Base-by-base conservation (phyloP, 2,113 vertebrate species). In the Murina feae region DNA sequence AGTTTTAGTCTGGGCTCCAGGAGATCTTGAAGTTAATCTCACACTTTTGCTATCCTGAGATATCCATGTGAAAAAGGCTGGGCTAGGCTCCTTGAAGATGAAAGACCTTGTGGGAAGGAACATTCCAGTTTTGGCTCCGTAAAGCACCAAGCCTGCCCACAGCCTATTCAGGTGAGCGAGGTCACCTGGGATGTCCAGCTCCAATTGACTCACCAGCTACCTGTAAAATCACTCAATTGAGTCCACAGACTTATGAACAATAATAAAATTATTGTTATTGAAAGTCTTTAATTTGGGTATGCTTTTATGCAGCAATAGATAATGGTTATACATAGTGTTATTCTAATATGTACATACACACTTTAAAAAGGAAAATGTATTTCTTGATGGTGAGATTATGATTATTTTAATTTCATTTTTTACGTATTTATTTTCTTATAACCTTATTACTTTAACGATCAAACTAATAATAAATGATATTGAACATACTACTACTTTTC, bases 381-480 rank as follows among this genome's bases (percentile, higher is more conserved):
- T 32, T 69, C 32, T 69, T 3, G 10, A 11, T 68, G 37, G n/a
- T 93, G 30, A 9, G 28, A 78, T 85, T 86, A n/a, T 42, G 47
- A 58, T 42, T n/a, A 92, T 76, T 94, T 87, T 81, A 58, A 83
- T 86, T 78, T 69, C 37, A 58, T 2, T 2, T 44, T 85, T 78
- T 68, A 47, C 44, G 1, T 2, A 51, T 90, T 89, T 16, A 21
- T 94, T 94, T 94, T 92, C 25, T 89, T 86, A 93, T 86, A 85
- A 63, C 32, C 1, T 93, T 10, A 28, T 72, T 82, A 82, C 32
- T 89, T 94, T 95, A 90, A 76, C 86, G 84, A 55, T 60, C 80
- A 75, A 37, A 72, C 94, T 79, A 96, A 95, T 75, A 87, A 81
- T 89, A 74, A 86, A 82, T 92, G 42, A 30, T 49, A 47, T 35